These are phyloP conservation scores for Subacronicta megacephala DNA, from an alignment of 2,888 invertebrate genomes.

Conservation along the genomic window DNA sequence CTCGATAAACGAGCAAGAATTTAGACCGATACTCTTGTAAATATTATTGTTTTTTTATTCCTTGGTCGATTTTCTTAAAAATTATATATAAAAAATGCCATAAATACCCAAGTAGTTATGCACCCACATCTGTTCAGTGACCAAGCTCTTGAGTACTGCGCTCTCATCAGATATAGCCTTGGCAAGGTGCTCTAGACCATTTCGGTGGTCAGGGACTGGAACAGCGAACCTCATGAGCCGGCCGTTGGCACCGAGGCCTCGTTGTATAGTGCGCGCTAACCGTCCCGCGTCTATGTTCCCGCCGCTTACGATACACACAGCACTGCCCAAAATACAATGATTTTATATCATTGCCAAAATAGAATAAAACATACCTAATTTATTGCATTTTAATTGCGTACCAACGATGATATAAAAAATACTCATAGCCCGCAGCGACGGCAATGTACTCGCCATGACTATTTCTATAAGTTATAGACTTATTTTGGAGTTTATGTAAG, in stretches of 20 bases:
- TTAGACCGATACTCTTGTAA: too few species aligned
- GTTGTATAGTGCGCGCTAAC: constrained; percentile 93
- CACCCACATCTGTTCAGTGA: constrained; percentile 85
- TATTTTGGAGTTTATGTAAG: too few species aligned
- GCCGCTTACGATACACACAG: constrained; percentile 93
- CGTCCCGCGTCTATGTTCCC: constrained; percentile 95
- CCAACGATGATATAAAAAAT: too few species aligned
- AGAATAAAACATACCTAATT: too few species aligned
- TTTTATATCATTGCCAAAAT: not conserved
- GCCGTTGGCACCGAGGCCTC: constrained; percentile 94
- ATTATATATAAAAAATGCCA: not conserved
- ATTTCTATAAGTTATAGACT: too few species aligned
- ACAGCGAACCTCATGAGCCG: constrained; percentile 92
- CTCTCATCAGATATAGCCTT: constrained; percentile 76
- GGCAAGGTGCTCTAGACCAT: constrained; percentile 92
- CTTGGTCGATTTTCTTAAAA: too few species aligned
- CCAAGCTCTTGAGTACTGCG: constrained; percentile 79
- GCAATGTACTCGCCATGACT: too few species aligned
- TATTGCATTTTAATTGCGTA: too few species aligned
- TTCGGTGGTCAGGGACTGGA: constrained; percentile 92
- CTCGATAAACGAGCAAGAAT: too few species aligned
- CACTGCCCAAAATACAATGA: constrained; percentile 81
- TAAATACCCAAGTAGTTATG: constrained; percentile 80
- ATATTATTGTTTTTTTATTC: too few species aligned
- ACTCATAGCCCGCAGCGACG: too few species aligned